Conservation (phyloP, 2,888 invertebrate genomes). For the Idaea aversata region DNA sequence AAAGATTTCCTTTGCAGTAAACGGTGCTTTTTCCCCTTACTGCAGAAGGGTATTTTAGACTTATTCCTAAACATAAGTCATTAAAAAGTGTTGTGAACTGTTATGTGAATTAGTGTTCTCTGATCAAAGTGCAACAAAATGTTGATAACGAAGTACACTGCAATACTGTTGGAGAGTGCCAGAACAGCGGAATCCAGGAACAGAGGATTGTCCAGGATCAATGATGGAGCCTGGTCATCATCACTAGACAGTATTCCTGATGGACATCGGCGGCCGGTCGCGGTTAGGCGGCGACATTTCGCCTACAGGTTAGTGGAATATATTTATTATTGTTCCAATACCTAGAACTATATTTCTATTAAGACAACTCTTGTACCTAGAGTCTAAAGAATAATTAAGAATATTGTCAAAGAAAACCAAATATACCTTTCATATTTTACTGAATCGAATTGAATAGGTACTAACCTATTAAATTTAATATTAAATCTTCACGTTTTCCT, state of each 20-base stretch:
- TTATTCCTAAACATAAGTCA: too few relatives aligned
- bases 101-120: conserved; percentile 14
- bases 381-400: neutral
- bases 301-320: conserved; percentile 53
- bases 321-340: neutral
- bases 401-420: too few relatives aligned
- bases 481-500: neutral
- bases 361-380: conserved; percentile 2
- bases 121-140: conserved; percentile 49
- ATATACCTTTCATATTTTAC: too few relatives aligned
- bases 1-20: conserved; percentile 18
- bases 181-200: conserved; percentile 70
- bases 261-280: conserved; percentile 34
- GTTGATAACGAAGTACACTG: conserved; percentile 87
- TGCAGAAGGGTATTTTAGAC: neutral
- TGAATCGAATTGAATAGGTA: too few relatives aligned
- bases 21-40: conserved; percentile 10
- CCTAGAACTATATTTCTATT: neutral
- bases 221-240: conserved; percentile 52
- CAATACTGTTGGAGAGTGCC: conserved; percentile 84
- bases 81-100: too few relatives aligned
- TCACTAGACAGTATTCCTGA: conserved; percentile 56
- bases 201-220: conserved; percentile 43
- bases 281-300: conserved; percentile 56
- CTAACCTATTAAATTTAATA: too few relatives aligned